Evolutionary conservation across 2,113 vertebrate species (phyloP).

Genomic region (Ochotona princeps): DNA sequence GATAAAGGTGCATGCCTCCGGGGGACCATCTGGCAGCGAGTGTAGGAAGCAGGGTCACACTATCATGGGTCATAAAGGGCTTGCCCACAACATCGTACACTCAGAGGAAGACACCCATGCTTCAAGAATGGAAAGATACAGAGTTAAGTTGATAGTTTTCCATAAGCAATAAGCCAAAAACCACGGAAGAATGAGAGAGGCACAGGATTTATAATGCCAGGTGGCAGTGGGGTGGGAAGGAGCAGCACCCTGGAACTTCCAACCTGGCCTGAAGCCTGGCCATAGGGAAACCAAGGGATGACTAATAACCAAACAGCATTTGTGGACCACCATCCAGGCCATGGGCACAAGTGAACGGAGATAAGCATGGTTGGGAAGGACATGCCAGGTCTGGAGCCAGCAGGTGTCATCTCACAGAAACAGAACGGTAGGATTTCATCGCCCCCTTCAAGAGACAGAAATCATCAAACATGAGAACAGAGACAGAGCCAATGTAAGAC

Average conservation of each 20-base stretch:
- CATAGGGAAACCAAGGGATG: background rate
- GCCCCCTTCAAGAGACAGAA: background rate
- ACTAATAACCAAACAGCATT: background rate
- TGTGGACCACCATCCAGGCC: background rate
- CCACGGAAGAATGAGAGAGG: no score
- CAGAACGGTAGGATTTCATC: background rate
- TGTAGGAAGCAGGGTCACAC: no score
- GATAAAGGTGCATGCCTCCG: no score
- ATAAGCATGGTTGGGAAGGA: background rate
- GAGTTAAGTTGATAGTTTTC: background rate
- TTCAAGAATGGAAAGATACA: no score
- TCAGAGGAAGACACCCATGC: background rate
- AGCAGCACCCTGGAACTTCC: background rate
- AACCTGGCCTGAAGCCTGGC: background rate
- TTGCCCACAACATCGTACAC: no score
- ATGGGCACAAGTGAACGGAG: background rate
- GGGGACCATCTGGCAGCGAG: no score
- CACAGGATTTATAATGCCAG: no score
- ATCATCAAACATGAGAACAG: background rate
- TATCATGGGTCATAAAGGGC: no score
- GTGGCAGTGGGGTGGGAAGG: no score
- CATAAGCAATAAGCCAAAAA: background rate
- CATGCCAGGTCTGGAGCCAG: fast-evolving
- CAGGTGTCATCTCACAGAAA: background rate
- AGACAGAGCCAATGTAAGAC: background rate